Percentiles rank a stretch among this genome's conserved stretches.
Conservation (phyloP, 2,113 vertebrate species). For the Glaucidium brasilianum region DNA sequence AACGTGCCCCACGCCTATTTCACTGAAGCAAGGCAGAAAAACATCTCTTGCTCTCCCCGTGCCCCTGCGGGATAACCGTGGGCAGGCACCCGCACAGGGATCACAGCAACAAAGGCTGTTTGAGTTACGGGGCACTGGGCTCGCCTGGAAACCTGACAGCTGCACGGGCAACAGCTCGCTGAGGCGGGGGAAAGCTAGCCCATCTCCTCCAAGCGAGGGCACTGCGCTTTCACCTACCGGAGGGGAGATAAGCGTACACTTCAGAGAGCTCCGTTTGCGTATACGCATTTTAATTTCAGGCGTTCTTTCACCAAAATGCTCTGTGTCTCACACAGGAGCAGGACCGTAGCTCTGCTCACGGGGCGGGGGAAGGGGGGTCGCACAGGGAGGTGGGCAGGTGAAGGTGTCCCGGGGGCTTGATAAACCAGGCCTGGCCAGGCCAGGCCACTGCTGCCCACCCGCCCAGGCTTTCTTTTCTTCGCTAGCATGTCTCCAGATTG, state of each 20-base stretch:
- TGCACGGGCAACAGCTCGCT: background rate
- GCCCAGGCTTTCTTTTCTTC: background rate
- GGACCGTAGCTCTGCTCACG: background rate
- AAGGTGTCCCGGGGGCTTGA: no score
- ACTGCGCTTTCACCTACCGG: background rate
- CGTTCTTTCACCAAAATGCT: accelerated
- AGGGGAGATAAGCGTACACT: background rate
- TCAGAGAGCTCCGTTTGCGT: background rate
- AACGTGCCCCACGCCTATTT: accelerated
- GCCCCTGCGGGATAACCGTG: background rate
- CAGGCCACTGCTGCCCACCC: accelerated
- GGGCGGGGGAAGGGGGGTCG: no score
- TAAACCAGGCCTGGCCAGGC: background rate
- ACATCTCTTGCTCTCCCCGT: background rate
- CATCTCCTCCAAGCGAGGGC: background rate
- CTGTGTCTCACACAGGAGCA: accelerated
- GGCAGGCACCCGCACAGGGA: background rate
- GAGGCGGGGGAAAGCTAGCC: accelerated
- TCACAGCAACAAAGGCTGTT: background rate
- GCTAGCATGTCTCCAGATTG: background rate
- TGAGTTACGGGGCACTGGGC: background rate
- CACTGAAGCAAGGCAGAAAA: background rate
- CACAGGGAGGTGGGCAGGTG: no score
- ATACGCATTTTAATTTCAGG: background rate
- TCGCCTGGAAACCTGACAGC: background rate